Evolutionary conservation across 2,888 invertebrate species (phyloP), one percentile per base, ranked within the genome.

Genomic region (Caenorhabditis panamensis): DNA sequence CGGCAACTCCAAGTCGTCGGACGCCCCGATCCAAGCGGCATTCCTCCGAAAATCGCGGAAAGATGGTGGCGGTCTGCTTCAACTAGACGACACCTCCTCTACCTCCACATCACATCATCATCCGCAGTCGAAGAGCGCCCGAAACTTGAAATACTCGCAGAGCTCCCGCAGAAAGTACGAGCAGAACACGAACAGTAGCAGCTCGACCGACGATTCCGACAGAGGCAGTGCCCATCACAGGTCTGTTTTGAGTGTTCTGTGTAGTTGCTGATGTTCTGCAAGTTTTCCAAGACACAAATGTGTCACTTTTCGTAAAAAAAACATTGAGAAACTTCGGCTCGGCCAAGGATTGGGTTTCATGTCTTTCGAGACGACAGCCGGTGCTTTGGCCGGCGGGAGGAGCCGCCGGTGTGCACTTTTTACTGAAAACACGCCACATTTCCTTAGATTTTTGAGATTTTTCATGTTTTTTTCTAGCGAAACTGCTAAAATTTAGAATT

Each of bases 191-290:
- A 66, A 59, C 26, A 64, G 73, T 20, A 59, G 73, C 47, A 72
- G 72, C 47, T 67, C 67, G 58, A 62, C 68, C 26, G 68, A 77
- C 63, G 68, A 77, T 47, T 63, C 67, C 20, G 78, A 78, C 18
- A 31, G 81, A 18, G 77, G 78, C 54, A 56, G 77, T 49, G 80
- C 75, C 41, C 84, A 84, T 78, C 82, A 84, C 51, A 59, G 84
- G 84, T 84, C 26, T 24, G 71, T 36, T 36, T 36, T 11, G 5
- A 5, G 36, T 36, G 36, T 36, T 8, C 36, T 36, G 36, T 36
- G 5, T n/a, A n/a, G n/a, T n/a, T n/a, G n/a, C n/a, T 31, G 9
- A 9, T 31, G 9, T 9, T 31, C 9, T 31, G 31, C 5, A 31
- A 31, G 31, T 31, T 31, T 6, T 31, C 9, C 31, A 31, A 31